These are phyloP conservation scores for Caenorhabditis sp. DNA, from an alignment of 2,888 invertebrate species.

Conservation along the genomic window DNA sequence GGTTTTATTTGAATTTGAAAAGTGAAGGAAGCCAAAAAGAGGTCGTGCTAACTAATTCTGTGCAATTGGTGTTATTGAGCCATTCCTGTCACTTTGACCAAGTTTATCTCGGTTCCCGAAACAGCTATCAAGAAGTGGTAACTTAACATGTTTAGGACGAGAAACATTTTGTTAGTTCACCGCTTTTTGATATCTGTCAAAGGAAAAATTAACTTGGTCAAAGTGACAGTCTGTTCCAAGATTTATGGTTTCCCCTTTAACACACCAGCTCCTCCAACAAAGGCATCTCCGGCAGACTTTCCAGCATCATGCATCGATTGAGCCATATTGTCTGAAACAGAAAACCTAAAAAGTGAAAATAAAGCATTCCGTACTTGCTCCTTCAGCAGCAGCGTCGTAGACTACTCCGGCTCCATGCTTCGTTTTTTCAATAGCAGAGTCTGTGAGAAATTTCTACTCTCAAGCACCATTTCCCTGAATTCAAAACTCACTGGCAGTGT, in stretches of 20 bases:
- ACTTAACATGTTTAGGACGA: no score
- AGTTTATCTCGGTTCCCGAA: no score
- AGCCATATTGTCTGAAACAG: conserved; percentile 35
- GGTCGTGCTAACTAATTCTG: not conserved
- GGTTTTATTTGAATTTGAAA: no score
- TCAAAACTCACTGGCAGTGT: not conserved
- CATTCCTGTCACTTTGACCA: no score
- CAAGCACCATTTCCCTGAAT: not conserved
- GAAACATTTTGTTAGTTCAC: not conserved
- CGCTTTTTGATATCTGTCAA: no score
- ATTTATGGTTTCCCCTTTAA: no score
- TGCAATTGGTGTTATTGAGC: no score
- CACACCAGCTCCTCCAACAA: conserved; percentile 26
- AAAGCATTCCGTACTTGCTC: conserved; percentile 38
- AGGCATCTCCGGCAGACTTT: conserved; percentile 50
- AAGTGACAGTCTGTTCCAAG: no score
- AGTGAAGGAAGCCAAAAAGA: not conserved
- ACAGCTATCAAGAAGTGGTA: no score
- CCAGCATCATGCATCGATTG: conserved; percentile 53
- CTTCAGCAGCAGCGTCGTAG: conserved; percentile 49
- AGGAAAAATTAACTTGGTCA: no score
- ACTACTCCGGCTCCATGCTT: conserved; percentile 45
- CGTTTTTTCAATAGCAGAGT: conserved; percentile 23
- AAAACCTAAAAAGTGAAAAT: conserved; percentile 15
- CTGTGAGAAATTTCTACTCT: not conserved